Conservation (phyloP, 2,113 vertebrate genomes). For the Rhinogobius similis region DNA sequence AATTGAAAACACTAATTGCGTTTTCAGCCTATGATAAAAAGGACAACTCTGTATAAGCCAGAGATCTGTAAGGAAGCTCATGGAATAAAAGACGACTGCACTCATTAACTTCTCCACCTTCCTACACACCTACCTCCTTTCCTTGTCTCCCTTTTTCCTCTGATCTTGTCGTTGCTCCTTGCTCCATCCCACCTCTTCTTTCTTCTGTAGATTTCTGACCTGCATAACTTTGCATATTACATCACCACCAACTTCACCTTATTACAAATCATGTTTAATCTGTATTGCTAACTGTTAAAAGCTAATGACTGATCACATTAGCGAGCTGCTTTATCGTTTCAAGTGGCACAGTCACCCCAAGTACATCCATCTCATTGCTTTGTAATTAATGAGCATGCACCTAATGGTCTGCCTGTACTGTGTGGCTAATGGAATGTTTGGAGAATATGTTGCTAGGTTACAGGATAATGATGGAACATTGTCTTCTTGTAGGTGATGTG, state of each 20-base stretch:
- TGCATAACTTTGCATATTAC: conserved; percentile 35
- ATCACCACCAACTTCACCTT: conserved; percentile 32
- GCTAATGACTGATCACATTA: conserved; percentile 65
- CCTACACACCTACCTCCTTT: conserved; percentile 5
- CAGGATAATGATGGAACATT: conserved; percentile 50
- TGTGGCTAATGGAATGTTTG: conserved; percentile 72
- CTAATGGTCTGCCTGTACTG: conserved; percentile 55
- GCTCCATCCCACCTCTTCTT: background rate
- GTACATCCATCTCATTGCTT: conserved; percentile 46
- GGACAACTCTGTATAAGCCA: conserved; percentile 36
- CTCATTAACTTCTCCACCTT: conserved; percentile 40
- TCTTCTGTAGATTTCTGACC: conserved; percentile 5
- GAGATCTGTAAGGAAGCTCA: conserved; percentile 42
- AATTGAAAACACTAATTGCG: conserved; percentile 59
- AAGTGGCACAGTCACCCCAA: conserved; percentile 50
- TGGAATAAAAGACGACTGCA: conserved; percentile 31
- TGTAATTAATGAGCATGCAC: conserved; percentile 61
- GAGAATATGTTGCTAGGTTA: conserved; percentile 53
- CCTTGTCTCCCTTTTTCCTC: conserved; percentile 4
- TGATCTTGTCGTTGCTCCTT: conserved; percentile 12
- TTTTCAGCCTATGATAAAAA: conserved; percentile 45
- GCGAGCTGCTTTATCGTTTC: conserved; percentile 53
- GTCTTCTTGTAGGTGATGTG: conserved; percentile 47
- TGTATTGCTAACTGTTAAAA: conserved; percentile 43
- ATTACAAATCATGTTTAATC: conserved; percentile 45